Conservation (phyloP, 92 coral and sea anemone genomes). For the Palythoa heliodiscus region DNA sequence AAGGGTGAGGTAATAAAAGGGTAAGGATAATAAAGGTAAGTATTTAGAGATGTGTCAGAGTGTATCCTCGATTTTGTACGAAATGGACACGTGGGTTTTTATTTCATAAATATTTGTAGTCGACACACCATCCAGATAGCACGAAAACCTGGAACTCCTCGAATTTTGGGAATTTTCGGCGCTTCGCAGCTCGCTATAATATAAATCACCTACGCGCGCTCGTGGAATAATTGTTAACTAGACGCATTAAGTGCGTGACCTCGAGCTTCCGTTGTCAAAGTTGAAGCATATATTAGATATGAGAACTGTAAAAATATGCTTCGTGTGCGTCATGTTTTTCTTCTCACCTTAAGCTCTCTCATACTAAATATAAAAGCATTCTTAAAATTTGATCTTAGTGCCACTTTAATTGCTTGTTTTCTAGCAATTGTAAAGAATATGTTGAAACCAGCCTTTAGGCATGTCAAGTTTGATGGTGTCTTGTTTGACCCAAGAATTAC, state of each 20-base stretch:
- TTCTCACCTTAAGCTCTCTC: constrained; percentile 12
- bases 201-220: too few relatives aligned
- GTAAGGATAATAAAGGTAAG: too few relatives aligned
- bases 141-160: too few relatives aligned
- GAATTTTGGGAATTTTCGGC: too few relatives aligned
- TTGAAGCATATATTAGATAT: constrained; percentile 2
- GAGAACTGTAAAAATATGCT: constrained; percentile 15
- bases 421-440: constrained; percentile 5
- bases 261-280: constrained; percentile 5
- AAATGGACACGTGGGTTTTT: too few relatives aligned
- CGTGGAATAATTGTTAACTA: too few relatives aligned
- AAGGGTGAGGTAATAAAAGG: too few relatives aligned
- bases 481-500: constrained; percentile 11
- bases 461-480: constrained; percentile 11
- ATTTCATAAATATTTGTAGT: too few relatives aligned
- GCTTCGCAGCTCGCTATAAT: too few relatives aligned
- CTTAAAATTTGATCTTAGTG: constrained; percentile 12
- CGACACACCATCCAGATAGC: too few relatives aligned
- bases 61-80: too few relatives aligned
- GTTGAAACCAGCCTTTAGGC: constrained; percentile 12
- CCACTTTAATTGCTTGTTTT: constrained; percentile 3
- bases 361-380: neutral
- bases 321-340: constrained; percentile 15
- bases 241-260: constrained; percentile 3
- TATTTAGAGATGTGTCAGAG: too few relatives aligned